Evolutionary conservation across 2,888 invertebrate genomes (phyloP).

Genomic region (Lypha dubia): DNA sequence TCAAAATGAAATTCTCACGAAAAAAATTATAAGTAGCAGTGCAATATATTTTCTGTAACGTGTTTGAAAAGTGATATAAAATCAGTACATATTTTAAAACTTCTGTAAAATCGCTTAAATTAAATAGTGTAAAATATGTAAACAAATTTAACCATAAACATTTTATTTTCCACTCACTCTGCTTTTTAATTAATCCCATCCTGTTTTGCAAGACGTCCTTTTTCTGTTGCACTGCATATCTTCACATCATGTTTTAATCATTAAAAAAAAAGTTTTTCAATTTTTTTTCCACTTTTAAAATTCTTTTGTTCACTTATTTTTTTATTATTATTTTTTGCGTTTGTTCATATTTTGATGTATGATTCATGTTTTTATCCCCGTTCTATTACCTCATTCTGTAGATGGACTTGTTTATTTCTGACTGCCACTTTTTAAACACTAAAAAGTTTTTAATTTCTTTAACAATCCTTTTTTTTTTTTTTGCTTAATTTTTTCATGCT

Average conservation of each 20-base stretch:
- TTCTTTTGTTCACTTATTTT: constrained; percentile 57
- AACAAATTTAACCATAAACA: constrained; percentile 69
- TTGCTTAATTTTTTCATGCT: constrained; percentile 17
- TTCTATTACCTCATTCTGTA: constrained; percentile 38
- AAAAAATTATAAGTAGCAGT: too few relatives aligned
- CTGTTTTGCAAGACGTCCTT: neutral
- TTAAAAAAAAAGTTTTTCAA: constrained; percentile 58
- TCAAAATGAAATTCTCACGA: too few relatives aligned
- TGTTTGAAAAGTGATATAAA: too few relatives aligned
- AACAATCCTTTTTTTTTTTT: constrained; percentile 33
- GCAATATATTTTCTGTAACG: too few relatives aligned
- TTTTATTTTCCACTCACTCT: constrained; percentile 26
- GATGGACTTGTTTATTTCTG: constrained; percentile 42
- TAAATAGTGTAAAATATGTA: constrained; percentile 56
- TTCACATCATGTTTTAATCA: constrained; percentile 64
- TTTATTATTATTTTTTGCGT: constrained; percentile 48
- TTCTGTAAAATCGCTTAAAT: constrained; percentile 8
- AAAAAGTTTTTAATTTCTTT: constrained; percentile 69
- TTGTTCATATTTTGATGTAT: constrained; percentile 67
- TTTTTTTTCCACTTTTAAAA: constrained; percentile 18
- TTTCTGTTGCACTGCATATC: constrained; percentile 37
- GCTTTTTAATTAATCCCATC: constrained; percentile 24
- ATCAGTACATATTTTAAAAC: too few relatives aligned
- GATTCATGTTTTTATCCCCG: constrained; percentile 69
- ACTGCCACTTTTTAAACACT: constrained; percentile 25